Evolutionary conservation across 2,888 invertebrate species (phyloP).

Genomic region (Cephus nigrinus): DNA sequence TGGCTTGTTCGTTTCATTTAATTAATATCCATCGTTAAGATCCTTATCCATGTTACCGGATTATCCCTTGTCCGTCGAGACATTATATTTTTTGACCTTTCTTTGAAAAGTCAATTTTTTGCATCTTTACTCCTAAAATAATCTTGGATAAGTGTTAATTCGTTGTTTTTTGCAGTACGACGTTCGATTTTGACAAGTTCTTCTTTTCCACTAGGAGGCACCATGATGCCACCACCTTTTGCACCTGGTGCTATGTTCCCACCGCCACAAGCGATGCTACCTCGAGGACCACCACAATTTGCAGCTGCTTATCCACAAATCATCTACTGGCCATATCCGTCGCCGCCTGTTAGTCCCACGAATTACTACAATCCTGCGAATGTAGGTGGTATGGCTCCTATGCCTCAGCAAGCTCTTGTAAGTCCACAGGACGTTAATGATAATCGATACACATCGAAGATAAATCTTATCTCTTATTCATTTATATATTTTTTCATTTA

Average conservation of each 20-base stretch:
- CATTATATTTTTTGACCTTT: too few relatives aligned
- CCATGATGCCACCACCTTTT: constrained; percentile 70
- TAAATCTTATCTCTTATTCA: not conserved
- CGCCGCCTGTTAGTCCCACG: constrained; percentile 93
- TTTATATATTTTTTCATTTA: constrained; percentile 15
- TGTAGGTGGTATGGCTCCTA: constrained; percentile 55
- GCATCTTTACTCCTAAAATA: too few relatives aligned
- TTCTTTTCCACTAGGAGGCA: constrained; percentile 68
- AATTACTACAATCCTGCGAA: constrained; percentile 80
- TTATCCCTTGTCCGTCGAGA: too few relatives aligned
- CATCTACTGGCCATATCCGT: constrained; percentile 94
- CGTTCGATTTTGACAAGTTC: not conserved
- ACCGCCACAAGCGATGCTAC: constrained; percentile 67
- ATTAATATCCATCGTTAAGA: too few relatives aligned
- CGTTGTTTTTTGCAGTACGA: not conserved
- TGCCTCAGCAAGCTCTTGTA: constrained; percentile 53
- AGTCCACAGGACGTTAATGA: constrained; percentile 18
- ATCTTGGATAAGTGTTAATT: too few relatives aligned
- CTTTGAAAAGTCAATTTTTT: too few relatives aligned
- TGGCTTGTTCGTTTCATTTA: too few relatives aligned
- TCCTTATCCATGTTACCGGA: too few relatives aligned
- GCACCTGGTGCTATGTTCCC: constrained; percentile 69
- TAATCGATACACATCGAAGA: too few relatives aligned
- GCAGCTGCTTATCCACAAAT: constrained; percentile 74
- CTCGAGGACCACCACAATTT: constrained; percentile 68